Conservation (phyloP, 1,140 invertebrate genomes). For the Geopemphigus sp. region DNA sequence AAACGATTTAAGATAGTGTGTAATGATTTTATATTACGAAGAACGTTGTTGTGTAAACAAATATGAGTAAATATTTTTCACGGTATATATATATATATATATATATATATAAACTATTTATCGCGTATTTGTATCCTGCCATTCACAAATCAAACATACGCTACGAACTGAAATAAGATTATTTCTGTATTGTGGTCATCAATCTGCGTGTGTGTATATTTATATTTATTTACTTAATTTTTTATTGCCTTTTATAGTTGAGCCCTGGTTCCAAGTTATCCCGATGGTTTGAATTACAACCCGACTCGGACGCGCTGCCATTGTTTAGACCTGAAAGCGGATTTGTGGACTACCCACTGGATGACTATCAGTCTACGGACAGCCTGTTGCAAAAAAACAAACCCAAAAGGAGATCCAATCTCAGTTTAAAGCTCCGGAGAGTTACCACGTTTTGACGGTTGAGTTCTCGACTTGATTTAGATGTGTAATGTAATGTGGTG, state of each 20-base stretch:
- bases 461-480: slow-evolving; percentile 22
- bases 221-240: not conserved
- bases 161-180: not conserved
- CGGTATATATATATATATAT: no score
- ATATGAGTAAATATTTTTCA: not conserved
- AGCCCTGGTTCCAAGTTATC: slow-evolving; percentile 70
- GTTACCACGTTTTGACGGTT: slow-evolving; percentile 62
- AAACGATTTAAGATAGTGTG: no score
- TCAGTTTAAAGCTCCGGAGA: slow-evolving; percentile 65
- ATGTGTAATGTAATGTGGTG: not conserved
- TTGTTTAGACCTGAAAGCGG: slow-evolving; percentile 70
- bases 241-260: slow-evolving; percentile 57
- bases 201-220: not conserved
- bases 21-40: no score
- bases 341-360: slow-evolving; percentile 65
- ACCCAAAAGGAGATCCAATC: slow-evolving; percentile 61
- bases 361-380: slow-evolving; percentile 60
- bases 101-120: no score
- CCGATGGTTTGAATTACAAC: slow-evolving; percentile 64
- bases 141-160: not conserved
- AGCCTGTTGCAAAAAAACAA: slow-evolving; percentile 57
- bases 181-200: not conserved
- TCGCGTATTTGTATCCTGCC: not conserved
- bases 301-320: slow-evolving; percentile 57
- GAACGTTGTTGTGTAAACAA: not conserved